Base-by-base conservation (phyloP, 2,797 vertebrate genomes). In the Notolabrus celidotus region DNA sequence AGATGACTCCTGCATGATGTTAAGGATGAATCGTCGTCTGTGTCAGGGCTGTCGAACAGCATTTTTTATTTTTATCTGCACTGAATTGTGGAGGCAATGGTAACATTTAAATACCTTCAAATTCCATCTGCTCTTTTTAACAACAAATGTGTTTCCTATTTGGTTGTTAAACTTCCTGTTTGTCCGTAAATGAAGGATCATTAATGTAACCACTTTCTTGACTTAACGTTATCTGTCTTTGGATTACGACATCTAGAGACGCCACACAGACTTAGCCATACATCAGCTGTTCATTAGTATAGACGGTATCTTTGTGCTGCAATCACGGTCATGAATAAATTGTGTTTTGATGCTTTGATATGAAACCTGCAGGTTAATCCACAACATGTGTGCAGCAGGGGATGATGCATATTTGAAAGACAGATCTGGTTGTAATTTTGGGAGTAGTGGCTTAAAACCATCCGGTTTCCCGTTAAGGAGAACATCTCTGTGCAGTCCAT, bases 101-200 rank as follows among this genome's bases (percentile, higher is more conserved):
- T 36, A 60, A 16, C 33, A 22, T 70, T 73, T 59, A 22, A 66
- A 61, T 50, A 72, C 71, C 46, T 43, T 41, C 2, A 2, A 17
- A 0, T 60, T 68, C 53, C 33, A 69, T 80, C 56, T 65, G 47
- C 29, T 76, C 22, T 34, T 33, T 8, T 67, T 31, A 66, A 70
- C 57, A 58, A 67, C 67, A 71, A 34, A 71, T 55, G 33, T 46
- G 52, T 73, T 82, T 85, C 72, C 72, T 82, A 75, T 84, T 79
- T 79, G 58, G n/a, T n/a, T n/a, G n/a, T n/a, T n/a, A n/a, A n/a
- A n/a, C n/a, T 85, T 85, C 74, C 64, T 76, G 67, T 76, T 77
- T 72, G 41, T 56, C 27, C 25, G 15, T 41, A 9, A 33, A 64
- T 36, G 29, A 49, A 51, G 62, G 57, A 17, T 50, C 27, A 59